Percentiles rank a stretch among this genome's conserved stretches.
Evolutionary conservation across 1,140 invertebrate genomes (phyloP).

Genomic region (Adoxophyes honmai): DNA sequence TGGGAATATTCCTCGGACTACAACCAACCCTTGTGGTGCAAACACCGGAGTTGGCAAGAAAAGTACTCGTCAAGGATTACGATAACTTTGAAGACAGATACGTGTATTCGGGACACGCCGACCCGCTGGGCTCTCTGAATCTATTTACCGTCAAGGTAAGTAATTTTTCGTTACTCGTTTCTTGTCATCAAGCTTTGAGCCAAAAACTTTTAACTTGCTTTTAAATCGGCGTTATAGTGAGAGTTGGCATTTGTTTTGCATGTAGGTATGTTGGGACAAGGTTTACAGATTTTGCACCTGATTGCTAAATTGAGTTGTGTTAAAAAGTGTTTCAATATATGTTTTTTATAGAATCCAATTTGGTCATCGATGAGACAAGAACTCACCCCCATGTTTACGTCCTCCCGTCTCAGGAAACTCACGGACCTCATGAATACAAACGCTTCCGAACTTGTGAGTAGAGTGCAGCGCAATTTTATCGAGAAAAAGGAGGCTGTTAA

Average conservation of each 20-base stretch:
- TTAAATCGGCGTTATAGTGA: too few relatives aligned
- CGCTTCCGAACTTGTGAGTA: constrained; percentile 39
- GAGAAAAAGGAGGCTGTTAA: constrained; percentile 37
- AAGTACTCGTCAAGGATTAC: constrained; percentile 44
- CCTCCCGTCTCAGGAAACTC: constrained; percentile 33
- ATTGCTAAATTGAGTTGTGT: too few relatives aligned
- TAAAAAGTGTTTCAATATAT: too few relatives aligned
- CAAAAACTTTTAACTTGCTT: too few relatives aligned
- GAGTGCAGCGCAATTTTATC: constrained; percentile 45
- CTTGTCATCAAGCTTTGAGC: neutral
- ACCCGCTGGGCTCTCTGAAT: constrained; percentile 55
- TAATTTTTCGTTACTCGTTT: neutral
- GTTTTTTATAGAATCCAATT: constrained; percentile 44
- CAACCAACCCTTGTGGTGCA: constrained; percentile 44
- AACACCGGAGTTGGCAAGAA: constrained; percentile 43
- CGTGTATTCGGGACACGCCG: constrained; percentile 34
- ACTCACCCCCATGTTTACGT: constrained; percentile 53
- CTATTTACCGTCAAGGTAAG: constrained; percentile 56
- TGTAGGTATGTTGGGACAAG: too few relatives aligned
- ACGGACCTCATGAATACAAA: constrained; percentile 57
- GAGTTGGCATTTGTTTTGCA: too few relatives aligned
- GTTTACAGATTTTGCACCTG: too few relatives aligned
- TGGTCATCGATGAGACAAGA: constrained; percentile 46
- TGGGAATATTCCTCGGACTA: constrained; percentile 47
- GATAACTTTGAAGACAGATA: constrained; percentile 50